These are phyloP conservation scores for Corydoras maculifer DNA, from an alignment of 2,113 vertebrate genomes.

Conservation along the genomic window DNA sequence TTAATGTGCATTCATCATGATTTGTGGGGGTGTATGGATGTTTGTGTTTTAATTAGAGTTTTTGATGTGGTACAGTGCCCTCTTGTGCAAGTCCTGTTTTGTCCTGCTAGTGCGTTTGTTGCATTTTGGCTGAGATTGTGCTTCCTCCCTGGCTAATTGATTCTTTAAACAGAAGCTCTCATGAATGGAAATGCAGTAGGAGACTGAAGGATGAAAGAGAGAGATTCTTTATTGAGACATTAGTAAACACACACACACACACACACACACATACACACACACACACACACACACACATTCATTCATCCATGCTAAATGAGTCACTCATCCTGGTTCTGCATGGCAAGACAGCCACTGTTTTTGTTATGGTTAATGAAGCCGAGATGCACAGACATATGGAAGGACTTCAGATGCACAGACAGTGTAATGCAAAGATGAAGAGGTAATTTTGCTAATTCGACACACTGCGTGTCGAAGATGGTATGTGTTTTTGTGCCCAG, in stretches of 20 bases:
- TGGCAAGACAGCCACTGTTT: conserved; percentile 19
- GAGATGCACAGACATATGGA: conserved; percentile 6
- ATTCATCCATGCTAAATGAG: conserved; percentile 13
- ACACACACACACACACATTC: conserved; percentile 5
- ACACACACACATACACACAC: conserved; percentile 10
- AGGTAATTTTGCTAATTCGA: conserved; percentile 18
- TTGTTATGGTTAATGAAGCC: conserved; percentile 21
- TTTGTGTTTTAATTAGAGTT: conserved; percentile 27
- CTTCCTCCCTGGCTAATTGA: conserved; percentile 14
- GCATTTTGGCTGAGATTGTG: conserved; percentile 8
- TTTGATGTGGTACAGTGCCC: conserved; percentile 30
- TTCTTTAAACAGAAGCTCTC: conserved; percentile 20
- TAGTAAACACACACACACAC: conserved; percentile 7
- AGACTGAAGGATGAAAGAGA: conserved; percentile 24
- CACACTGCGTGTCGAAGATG: conserved; percentile 23
- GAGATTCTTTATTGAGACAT: conserved; percentile 14
- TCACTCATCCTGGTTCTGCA: conserved; percentile 20
- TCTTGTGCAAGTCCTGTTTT: conserved; percentile 16
- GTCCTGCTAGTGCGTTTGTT: conserved; percentile 10
- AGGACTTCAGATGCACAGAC: conserved; percentile 11
- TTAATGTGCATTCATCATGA: not conserved
- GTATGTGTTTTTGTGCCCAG: conserved; percentile 25
- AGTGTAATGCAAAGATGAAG: conserved; percentile 26
- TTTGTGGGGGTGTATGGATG: conserved; percentile 3
- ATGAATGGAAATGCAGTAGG: conserved; percentile 23